Conservation (phyloP, 2,113 vertebrate genomes). For the Calcarius ornatus region DNA sequence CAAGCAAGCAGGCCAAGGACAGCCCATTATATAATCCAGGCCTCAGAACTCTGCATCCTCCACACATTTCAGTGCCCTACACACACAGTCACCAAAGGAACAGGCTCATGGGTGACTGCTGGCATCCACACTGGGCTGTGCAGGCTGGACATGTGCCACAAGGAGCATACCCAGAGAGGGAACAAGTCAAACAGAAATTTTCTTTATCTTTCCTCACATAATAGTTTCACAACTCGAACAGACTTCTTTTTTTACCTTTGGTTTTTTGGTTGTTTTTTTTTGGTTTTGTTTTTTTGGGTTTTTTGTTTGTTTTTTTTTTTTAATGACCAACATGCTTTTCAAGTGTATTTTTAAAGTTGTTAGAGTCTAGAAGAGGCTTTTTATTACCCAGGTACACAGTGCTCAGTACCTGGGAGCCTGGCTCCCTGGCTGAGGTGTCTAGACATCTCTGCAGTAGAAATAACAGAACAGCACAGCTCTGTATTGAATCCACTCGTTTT, state of each 20-base stretch:
- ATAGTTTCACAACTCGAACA: background rate
- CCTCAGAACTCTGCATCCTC: background rate
- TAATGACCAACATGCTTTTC: background rate
- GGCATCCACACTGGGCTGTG: background rate
- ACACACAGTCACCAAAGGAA: fast-evolving
- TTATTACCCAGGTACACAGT: background rate
- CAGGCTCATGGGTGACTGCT: fast-evolving
- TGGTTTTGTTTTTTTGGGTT: too few species aligned
- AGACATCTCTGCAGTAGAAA: constrained; percentile 35
- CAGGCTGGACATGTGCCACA: background rate
- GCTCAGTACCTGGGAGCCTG: background rate
- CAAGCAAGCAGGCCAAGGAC: background rate
- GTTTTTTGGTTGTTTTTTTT: too few species aligned
- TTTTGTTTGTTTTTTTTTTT: background rate
- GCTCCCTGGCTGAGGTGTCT: constrained; percentile 22
- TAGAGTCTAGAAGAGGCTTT: background rate
- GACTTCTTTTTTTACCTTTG: background rate
- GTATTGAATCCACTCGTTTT: background rate
- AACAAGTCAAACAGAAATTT: background rate
- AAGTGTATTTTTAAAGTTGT: background rate
- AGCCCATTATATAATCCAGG: background rate
- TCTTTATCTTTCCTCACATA: background rate
- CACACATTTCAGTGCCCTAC: fast-evolving
- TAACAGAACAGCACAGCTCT: background rate
- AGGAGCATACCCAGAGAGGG: background rate